Evolutionary conservation across 1,140 invertebrate species (phyloP), one percentile per base, ranked within the genome.

Genomic region (Dendroctonus valens): DNA sequence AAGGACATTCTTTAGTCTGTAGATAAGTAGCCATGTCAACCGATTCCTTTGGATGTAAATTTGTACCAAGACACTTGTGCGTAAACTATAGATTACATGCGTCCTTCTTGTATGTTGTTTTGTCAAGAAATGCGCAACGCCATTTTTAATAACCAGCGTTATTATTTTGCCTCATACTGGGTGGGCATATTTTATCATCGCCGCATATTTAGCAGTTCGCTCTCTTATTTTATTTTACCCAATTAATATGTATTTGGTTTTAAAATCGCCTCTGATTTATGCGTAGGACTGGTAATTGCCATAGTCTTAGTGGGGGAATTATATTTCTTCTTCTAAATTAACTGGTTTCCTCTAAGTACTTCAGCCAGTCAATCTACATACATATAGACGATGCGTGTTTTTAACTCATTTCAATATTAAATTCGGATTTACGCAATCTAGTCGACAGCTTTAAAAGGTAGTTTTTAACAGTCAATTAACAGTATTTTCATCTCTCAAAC

Each of bases 1-100:
- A 75, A 75, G 74, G 73, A 75, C 74, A 75, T 75, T 75, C 74
- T 74, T 75, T 74, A 73, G 72, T 67, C 72, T 70, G 70, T 74
- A 74, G 74, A 74, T 75, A 74, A 73, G 74, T 74, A 74, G 74
- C 69, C 74, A 75, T 71, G 74, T 75, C 74, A 73, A 66, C 46
- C 70, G 67, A 75, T 72, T 73, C 74, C 74, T 75, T 75, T 74
- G 73, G 74, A 75, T 75, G 74, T 75, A 75, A 75, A 75, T 75
- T 75, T 75, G 73, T 75, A 70, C 67, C 72, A 68, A 69, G 72
- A 70, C 70, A 72, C 68, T 72, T 74, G 69, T 72, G 70, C 68
- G 69, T 72, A 72, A 74, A 67, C 54, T 65, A 65, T 58, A 65
- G 55, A 59, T 65, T 65, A 65, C 63, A 59, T 58, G 55, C 53